phyloP scores from a whole-genome alignment of 2,888 invertebrate genomes.

The Stenotaenia linearis region DNA sequence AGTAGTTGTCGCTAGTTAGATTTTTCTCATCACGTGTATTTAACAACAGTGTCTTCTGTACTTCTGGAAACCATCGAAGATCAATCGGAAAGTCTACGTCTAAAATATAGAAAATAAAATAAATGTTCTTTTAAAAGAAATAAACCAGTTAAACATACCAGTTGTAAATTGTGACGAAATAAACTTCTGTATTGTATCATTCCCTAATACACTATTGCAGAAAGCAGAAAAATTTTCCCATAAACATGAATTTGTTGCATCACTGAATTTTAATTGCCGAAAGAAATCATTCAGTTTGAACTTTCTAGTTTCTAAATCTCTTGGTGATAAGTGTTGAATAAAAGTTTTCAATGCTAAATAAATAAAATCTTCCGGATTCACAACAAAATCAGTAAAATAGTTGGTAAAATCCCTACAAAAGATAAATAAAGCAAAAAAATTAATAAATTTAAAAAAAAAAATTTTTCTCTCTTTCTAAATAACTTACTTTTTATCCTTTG shows the following conservation, averaged over 20 bases:
- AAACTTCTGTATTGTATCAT: neutral
- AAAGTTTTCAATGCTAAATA: neutral
- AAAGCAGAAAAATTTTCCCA: neutral
- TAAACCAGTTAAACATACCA: neutral
- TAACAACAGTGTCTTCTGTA: neutral
- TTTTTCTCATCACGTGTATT: too few species aligned
- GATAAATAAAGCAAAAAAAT: neutral
- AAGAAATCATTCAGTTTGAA: neutral
- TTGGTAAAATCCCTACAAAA: neutral
- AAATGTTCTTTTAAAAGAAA: neutral
- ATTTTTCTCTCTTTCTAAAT: neutral
- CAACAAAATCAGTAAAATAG: neutral
- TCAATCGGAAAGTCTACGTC: neutral
- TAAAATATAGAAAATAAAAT: neutral
- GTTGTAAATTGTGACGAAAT: neutral
- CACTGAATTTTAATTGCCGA: neutral
- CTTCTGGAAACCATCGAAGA: neutral
- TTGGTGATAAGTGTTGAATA: neutral
- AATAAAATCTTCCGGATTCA: neutral
- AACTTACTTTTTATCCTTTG: neutral
- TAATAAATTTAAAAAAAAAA: neutral
- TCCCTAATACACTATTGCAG: neutral
- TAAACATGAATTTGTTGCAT: neutral
- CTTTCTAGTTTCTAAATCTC: neutral
- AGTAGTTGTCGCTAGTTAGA: too few species aligned